Evolutionary conservation across 2,888 invertebrate species (phyloP), one percentile per base, ranked within the genome.

Genomic region (Stratiomys singularior): DNA sequence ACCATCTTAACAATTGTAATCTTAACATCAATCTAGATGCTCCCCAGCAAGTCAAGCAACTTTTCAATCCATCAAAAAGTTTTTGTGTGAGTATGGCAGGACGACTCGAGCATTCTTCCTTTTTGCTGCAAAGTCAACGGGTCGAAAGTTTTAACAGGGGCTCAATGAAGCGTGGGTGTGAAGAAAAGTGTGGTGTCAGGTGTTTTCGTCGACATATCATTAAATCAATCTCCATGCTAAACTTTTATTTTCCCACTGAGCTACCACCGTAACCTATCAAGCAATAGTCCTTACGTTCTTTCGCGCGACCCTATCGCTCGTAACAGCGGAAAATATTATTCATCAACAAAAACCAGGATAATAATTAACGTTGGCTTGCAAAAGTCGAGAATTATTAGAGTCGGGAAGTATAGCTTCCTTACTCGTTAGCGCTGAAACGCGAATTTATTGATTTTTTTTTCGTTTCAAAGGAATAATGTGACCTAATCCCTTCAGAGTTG

Each of bases 141-240:
- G 15, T 13, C 2, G 64, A 15, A 64, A 25, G 64, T 23, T 11
- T 60, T 23, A 11, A 25, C 60, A 60, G 60, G 4, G 3, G 37
- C 9, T 3, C 3, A 37, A 37, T 37, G 1, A 23, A 23, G 30
- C 64, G 37, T 25, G 18, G 18, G 64, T 28, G 67, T 58, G 56
- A 74, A 74, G 30, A 72, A 74, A 74, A 44, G 2, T 23, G 44
- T 18, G 11, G 30, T 23, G 64, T 78, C 74, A 77, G 58, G 74
- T 77, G 78, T 30, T 77, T 74, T 77, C 82, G 63, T 56, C 66
- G 76, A 69, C 77, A 76, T 76, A 76, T 77, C 77, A 77, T 79
- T 79, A 79, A 79, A 79, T 78, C 78, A 78, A 77, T 78, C 77
- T 77, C 74, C n/a, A 44, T 30, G 18, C 46, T 27, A 37, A 58